phyloP scores from a whole-genome alignment of 2,888 invertebrate genomes.

The Drosophila differens region DNA sequence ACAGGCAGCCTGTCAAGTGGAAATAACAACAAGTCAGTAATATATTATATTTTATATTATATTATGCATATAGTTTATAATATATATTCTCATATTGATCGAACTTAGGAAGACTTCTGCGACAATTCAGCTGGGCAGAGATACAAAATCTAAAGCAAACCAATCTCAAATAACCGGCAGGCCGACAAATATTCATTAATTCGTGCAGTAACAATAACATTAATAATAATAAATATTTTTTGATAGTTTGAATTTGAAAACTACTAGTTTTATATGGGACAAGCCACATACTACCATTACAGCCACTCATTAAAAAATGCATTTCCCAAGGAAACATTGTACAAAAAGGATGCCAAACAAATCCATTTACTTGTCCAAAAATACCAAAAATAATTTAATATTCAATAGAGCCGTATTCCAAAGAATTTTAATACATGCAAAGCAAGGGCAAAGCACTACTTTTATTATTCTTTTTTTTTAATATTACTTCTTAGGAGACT shows the following conservation, averaged over 20 bases:
- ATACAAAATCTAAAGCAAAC: not conserved
- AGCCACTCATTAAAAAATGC: too few species aligned
- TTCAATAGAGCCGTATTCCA: not conserved
- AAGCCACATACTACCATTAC: too few species aligned
- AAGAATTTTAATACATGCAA: not conserved
- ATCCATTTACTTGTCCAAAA: not conserved
- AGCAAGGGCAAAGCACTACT: not conserved
- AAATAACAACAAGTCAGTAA: slow-evolving; percentile 13
- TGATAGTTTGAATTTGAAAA: too few species aligned
- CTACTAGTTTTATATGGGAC: too few species aligned
- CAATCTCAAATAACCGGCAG: too few species aligned
- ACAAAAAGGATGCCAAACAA: too few species aligned
- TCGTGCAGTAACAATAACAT: too few species aligned
- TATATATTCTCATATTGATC: too few species aligned
- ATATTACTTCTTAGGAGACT: not conserved
- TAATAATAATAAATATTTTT: too few species aligned
- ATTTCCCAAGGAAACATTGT: too few species aligned
- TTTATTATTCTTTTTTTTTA: not conserved
- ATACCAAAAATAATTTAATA: not conserved
- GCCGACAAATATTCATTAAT: too few species aligned
- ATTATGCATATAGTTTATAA: not conserved
- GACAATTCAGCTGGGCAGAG: not conserved
- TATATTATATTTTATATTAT: slow-evolving; percentile 33
- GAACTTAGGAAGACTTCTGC: too few species aligned
- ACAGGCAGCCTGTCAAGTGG: slow-evolving; percentile 31